Evolutionary conservation across 2,113 vertebrate genomes (phyloP), one percentile per base, ranked within the genome.

Genomic region (Struthio camelus): DNA sequence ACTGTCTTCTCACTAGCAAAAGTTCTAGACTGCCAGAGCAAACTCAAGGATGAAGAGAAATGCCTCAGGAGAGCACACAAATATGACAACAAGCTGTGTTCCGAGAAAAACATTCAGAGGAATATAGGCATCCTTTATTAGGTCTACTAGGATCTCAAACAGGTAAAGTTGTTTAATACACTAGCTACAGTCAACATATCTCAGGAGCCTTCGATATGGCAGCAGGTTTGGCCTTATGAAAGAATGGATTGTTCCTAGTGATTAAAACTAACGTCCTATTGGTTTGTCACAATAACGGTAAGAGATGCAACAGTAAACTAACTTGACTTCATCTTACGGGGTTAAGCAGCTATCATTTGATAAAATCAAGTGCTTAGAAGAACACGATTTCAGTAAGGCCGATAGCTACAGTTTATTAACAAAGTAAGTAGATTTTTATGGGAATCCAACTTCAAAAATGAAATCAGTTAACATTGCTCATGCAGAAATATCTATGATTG

Each of bases 71-170:
- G 10, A 73, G 14, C 4, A 13, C 4, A n/a, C 1, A 28, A 46
- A 32, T 38, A 66, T 0, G 1, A 56, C 11, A 56, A 82, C 6
- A 62, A 87, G 36, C 7, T 72, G 9, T 46, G 9, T 16, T 87
- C 20, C 24, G n/a, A 70, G 11, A 56, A 7, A 16, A 76, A 22
- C 10, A 58, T 46, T 75, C 56, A 59, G 14, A 90, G 23, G 46
- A 12, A 40, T 1, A 1, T 0, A 36, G 27, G 56, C 11, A 83
- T 44, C 10, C 44, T 90, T 14, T 51, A 1, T 1, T 0, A 4
- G 34, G 34, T 34, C 25, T 72, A 11, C 17, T 4, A 67, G 15
- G 6, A 42, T 30, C 23, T 80, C 40, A 65, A 38, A 15, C 3
- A 11, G 15, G 20, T 28, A 77, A 34, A 44, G 38, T 27, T 34